phyloP scores from a whole-genome alignment of 2,888 invertebrate genomes.

The Taenaris catops region DNA sequence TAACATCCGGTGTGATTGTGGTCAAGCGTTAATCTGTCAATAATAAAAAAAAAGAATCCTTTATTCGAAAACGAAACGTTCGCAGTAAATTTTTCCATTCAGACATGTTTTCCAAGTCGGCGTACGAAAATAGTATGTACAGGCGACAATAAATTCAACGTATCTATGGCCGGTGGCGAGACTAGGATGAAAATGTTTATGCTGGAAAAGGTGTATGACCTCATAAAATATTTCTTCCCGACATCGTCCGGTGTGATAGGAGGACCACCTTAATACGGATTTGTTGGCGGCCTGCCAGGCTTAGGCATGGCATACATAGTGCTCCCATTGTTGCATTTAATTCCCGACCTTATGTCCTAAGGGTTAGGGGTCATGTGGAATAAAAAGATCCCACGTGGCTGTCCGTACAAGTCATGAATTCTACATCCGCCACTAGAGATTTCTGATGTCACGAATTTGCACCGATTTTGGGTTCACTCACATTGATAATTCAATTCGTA shows the following conservation, averaged over 20 bases:
- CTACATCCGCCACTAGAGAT: slow-evolving; percentile 31
- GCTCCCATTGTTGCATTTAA: not conserved
- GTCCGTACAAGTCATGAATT: slow-evolving; percentile 36
- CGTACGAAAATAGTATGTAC: slow-evolving; percentile 2
- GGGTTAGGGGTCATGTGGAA: no score
- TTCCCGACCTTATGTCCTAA: slow-evolving; percentile 8
- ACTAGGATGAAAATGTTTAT: slow-evolving; percentile 9
- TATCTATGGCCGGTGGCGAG: slow-evolving; percentile 10
- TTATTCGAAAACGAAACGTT: no score
- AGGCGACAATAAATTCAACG: slow-evolving; percentile 11
- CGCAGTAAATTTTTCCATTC: slow-evolving; percentile 7
- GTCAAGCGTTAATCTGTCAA: no score
- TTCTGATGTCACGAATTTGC: slow-evolving; percentile 31
- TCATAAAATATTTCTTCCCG: slow-evolving; percentile 17
- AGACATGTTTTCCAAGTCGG: slow-evolving; percentile 8
- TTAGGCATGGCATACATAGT: slow-evolving; percentile 12
- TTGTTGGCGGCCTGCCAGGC: slow-evolving; percentile 58
- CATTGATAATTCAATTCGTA: slow-evolving; percentile 26
- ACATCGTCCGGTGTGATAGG: slow-evolving; percentile 35
- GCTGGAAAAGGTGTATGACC: slow-evolving; percentile 12
- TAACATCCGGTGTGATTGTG: no score
- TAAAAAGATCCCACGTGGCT: slow-evolving; percentile 1
- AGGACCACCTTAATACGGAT: slow-evolving; percentile 38
- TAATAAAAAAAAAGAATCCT: no score
- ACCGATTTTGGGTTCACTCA: slow-evolving; percentile 27